Base-by-base conservation (phyloP, 2,113 vertebrate species). In the Nematolebias whitei region DNA sequence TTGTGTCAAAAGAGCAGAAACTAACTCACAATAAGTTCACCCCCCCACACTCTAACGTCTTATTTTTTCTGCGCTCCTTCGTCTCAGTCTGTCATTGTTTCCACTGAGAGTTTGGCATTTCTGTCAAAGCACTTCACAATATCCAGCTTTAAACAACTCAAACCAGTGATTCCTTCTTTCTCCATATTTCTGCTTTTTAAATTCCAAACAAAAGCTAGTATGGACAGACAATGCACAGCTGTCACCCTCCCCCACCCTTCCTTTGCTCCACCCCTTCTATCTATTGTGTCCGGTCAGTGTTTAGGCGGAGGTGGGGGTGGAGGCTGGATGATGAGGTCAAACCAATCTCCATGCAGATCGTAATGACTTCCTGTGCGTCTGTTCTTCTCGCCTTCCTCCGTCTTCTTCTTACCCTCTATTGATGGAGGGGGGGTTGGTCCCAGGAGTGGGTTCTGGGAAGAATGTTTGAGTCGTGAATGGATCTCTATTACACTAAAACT, bases 221-320 rank as follows among this genome's bases (percentile, higher is more conserved):
- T 38, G 52, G 66, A 84, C 64, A 75, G 77, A 84, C 83, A 89
- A 84, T 77, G 68, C 78, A 64, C 87, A 90, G 87, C 85, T 90
- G 86, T 86, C 78, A 64, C 40, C 56, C 22, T 12, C 20, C 35
- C 40, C 63, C n/a, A n/a, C n/a, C n/a, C 44, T 5, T 77, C 71
- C 79, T 63, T 65, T 29, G 54, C 48, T 79, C 81, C 83, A 74
- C 40, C 64, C 26, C 78, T 76, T 74, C 85, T 68, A 89, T 89
- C 89, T 90, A 87, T 70, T 84, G 72, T 50, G 63, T 83, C 80
- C 82, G 80, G 76, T 86, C 76, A 78, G 68, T 69, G 43, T 84
- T 65, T 68, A 23, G 69, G 50, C 51, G 49, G 23, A 12, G 19
- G 60, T 72, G 39, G 50, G 75, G 26, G 26, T 7, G 76, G 82